Conservation (phyloP, 2,113 vertebrate genomes). For the Nanorana parkeri region DNA sequence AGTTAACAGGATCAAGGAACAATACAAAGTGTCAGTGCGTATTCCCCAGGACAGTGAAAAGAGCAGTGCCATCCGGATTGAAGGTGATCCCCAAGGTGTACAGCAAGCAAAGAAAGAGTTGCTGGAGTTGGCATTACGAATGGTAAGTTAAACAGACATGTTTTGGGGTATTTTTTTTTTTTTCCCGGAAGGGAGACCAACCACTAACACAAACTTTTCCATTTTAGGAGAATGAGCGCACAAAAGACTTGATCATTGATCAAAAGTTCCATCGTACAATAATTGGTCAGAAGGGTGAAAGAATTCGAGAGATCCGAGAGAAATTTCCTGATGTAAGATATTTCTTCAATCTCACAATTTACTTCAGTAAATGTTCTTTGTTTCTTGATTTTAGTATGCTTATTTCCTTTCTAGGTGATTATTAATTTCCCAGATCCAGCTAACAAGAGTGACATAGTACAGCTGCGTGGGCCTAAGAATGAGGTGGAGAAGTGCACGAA, state of each 20-base stretch:
- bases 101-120: slow-evolving; percentile 98
- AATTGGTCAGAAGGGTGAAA: slow-evolving; percentile 98
- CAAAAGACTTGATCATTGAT: slow-evolving; percentile 98
- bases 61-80: slow-evolving; percentile 95
- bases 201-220: neutral
- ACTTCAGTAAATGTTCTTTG: too few species aligned
- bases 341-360: too few species aligned
- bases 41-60: slow-evolving; percentile 98
- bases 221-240: slow-evolving; percentile 94
- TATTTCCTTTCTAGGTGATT: slow-evolving; percentile 83
- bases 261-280: slow-evolving; percentile 98
- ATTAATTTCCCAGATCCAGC: slow-evolving; percentile 98
- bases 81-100: slow-evolving; percentile 96
- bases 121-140: slow-evolving; percentile 95
- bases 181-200: neutral
- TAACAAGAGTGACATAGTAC: slow-evolving; percentile 95
- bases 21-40: slow-evolving; percentile 96
- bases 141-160: slow-evolving; percentile 77
- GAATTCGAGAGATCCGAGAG: slow-evolving; percentile 94
- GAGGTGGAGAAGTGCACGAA: slow-evolving; percentile 98
- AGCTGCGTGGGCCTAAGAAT: slow-evolving; percentile 92
- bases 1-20: slow-evolving; percentile 99
- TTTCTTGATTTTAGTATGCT: too few species aligned
- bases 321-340: slow-evolving; percentile 91
- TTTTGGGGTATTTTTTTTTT: neutral